Evolutionary conservation across 1,140 invertebrate genomes (phyloP).

Genomic region (Pollicipes pollicipes): DNA sequence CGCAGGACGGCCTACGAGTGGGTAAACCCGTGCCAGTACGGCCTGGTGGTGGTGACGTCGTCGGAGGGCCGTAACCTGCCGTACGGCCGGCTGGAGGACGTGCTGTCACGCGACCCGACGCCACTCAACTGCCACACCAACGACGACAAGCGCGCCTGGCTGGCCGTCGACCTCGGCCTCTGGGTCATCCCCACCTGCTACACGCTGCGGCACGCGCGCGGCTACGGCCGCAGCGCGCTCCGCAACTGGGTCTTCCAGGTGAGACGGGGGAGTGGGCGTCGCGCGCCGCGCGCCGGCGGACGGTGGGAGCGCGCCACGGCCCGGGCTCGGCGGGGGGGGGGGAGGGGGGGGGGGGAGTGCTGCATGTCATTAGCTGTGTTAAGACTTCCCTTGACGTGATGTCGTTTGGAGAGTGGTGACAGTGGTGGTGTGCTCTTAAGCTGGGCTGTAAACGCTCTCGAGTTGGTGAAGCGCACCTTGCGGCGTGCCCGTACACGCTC

Average conservation of each 20-base stretch:
- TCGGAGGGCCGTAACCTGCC: constrained; percentile 87
- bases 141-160: constrained; percentile 90
- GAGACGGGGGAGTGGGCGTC: constrained; percentile 13
- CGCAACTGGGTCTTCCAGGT: constrained; percentile 89
- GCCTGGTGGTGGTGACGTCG: constrained; percentile 78
- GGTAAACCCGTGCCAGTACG: constrained; percentile 93
- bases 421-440: too few relatives aligned
- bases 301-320: too few relatives aligned
- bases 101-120: constrained; percentile 70
- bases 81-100: constrained; percentile 88
- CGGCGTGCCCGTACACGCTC: too few relatives aligned
- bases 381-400: too few relatives aligned
- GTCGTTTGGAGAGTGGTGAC: too few relatives aligned
- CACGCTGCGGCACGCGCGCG: constrained; percentile 71
- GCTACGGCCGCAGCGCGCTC: constrained; percentile 81
- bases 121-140: constrained; percentile 95
- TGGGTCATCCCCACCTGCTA: constrained; percentile 77
- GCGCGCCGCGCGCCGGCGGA: too few relatives aligned
- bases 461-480: too few relatives aligned
- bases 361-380: too few relatives aligned
- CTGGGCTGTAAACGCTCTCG: too few relatives aligned
- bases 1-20: constrained; percentile 60
- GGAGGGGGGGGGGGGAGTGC: too few relatives aligned
- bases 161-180: constrained; percentile 85
- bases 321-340: too few relatives aligned